These are phyloP conservation scores for Chamaea fasciata DNA, from an alignment of 2,113 vertebrate species.

Conservation along the genomic window DNA sequence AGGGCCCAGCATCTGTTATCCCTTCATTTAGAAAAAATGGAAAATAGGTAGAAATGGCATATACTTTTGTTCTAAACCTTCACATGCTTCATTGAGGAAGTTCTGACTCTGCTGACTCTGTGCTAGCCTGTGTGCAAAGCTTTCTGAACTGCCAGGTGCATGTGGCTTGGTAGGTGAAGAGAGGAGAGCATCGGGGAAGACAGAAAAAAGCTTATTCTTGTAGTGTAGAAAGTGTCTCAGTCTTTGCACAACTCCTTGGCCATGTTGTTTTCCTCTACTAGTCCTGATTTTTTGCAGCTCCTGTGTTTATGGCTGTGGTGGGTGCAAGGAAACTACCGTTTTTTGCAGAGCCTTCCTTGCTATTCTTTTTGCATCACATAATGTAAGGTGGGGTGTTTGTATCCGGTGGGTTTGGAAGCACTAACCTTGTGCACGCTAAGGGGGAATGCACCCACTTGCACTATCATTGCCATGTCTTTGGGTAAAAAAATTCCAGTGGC, in stretches of 20 bases:
- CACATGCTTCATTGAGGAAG: background rate
- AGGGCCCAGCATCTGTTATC: background rate
- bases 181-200: accelerated
- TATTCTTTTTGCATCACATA: background rate
- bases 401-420: background rate
- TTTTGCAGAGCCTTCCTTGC: background rate
- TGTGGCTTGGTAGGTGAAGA: background rate
- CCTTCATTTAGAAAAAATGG: background rate
- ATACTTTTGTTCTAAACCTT: background rate
- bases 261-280: background rate
- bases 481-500: background rate
- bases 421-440: background rate
- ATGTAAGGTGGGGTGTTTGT: background rate
- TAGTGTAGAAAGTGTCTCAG: background rate
- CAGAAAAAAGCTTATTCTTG: background rate
- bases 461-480: background rate
- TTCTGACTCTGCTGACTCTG: background rate
- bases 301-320: accelerated
- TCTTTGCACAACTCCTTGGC: background rate
- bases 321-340: background rate
- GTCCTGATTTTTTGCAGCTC: background rate
- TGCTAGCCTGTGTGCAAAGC: background rate
- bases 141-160: background rate
- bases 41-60: background rate
- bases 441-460: background rate